A percentile compares a stretch with the other conserved stretches of the same genome.
Evolutionary conservation across 2,797 vertebrate genomes (phyloP).

Genomic region (Hydrophis major): DNA sequence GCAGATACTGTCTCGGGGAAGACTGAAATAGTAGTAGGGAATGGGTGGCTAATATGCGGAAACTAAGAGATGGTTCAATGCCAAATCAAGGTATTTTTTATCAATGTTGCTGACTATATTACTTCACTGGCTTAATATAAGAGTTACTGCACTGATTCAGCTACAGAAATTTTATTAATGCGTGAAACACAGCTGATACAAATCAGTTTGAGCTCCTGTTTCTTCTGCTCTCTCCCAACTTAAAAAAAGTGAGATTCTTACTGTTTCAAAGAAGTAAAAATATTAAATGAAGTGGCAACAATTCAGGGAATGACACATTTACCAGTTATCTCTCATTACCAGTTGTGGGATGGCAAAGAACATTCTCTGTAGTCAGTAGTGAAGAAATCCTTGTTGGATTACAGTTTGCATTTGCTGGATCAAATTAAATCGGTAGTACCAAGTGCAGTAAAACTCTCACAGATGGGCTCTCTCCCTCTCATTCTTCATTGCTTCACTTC

Average conservation of each 20-base stretch:
- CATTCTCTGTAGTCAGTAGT: background rate
- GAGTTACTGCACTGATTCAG: constrained; percentile 50
- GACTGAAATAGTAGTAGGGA: constrained; percentile 40
- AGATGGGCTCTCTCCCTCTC: constrained; percentile 64
- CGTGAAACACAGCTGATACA: constrained; percentile 71
- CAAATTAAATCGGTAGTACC: constrained; percentile 59
- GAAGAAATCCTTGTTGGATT: constrained; percentile 12
- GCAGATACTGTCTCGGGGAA: constrained; percentile 25
- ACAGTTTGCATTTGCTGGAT: constrained; percentile 17
- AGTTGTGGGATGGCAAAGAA: background rate
- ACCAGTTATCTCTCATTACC: background rate
- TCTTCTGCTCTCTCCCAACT: constrained; percentile 56
- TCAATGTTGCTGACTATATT: constrained; percentile 69
- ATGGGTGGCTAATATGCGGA: constrained; percentile 66
- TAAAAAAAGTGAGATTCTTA: constrained; percentile 73
- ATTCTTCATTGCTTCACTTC: constrained; percentile 51
- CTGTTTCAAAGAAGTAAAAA: constrained; percentile 63
- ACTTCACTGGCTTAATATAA: constrained; percentile 56
- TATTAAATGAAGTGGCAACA: constrained; percentile 44
- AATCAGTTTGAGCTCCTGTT: constrained; percentile 55
- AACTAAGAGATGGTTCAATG: constrained; percentile 39
- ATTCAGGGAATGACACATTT: background rate
- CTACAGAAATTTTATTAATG: constrained; percentile 47
- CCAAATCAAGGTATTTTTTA: constrained; percentile 50
- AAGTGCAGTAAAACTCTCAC: constrained; percentile 78